Evolutionary conservation across 2,797 vertebrate genomes (phyloP).

Genomic region (Ambastaia sidthimunki): DNA sequence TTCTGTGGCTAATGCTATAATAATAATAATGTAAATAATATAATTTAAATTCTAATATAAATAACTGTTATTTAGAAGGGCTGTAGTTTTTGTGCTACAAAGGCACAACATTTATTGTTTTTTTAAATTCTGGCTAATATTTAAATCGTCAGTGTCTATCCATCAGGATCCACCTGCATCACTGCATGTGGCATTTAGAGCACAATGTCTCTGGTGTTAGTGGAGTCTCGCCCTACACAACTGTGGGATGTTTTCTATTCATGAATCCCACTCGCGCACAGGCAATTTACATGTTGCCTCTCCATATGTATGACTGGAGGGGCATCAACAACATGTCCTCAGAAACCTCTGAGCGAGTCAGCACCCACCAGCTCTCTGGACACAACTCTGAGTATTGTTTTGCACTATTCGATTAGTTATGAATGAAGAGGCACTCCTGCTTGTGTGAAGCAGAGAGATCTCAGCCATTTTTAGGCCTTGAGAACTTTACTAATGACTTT

Average conservation of each 20-base stretch:
- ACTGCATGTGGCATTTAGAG: constrained; percentile 37
- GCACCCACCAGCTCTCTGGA: constrained; percentile 58
- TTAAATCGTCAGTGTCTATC: constrained; percentile 37
- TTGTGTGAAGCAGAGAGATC: not conserved
- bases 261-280: constrained; percentile 64
- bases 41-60: too few species aligned
- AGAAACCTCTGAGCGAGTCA: constrained; percentile 62
- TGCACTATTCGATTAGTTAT: constrained; percentile 57
- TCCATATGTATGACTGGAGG: constrained; percentile 73
- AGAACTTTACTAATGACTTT: constrained; percentile 18
- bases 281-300: constrained; percentile 68
- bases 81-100: not conserved
- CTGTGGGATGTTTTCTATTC: constrained; percentile 66
- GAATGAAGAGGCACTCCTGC: constrained; percentile 38
- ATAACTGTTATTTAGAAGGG: not conserved
- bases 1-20: not conserved
- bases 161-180: constrained; percentile 64
- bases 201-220: constrained; percentile 34
- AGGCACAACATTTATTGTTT: not conserved
- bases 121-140: not conserved
- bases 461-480: not conserved
- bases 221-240: constrained; percentile 67
- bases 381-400: constrained; percentile 73
- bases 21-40: too few species aligned
- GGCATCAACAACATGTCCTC: constrained; percentile 65